Conservation (phyloP, 2,113 vertebrate genomes). For the Ia io region DNA sequence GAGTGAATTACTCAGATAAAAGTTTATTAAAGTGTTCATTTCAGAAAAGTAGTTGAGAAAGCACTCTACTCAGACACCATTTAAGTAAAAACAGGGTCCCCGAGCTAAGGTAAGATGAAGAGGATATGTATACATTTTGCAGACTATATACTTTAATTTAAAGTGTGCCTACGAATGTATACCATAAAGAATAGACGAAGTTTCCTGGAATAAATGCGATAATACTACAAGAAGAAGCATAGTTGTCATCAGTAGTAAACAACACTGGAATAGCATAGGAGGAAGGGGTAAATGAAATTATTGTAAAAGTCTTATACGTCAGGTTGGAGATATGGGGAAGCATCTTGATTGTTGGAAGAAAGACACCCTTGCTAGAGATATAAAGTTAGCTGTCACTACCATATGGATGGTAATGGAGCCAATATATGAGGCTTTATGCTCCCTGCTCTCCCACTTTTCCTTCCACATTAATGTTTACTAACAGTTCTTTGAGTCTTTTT, state of each 20-base stretch:
- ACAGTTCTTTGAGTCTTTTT: not conserved
- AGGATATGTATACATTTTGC: not conserved
- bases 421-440: not conserved
- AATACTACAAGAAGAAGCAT: not conserved
- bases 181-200: not conserved
- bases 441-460: not conserved
- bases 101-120: not conserved
- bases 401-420: not conserved
- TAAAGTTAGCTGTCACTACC: not conserved
- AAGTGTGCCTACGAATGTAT: not conserved
- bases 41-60: not conserved
- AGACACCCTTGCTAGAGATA: not conserved
- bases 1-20: not conserved
- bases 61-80: not conserved
- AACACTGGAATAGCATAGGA: not conserved
- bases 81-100: not conserved
- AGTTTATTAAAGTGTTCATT: not conserved
- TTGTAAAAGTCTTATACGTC: not conserved
- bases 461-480: not conserved
- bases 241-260: not conserved
- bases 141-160: not conserved
- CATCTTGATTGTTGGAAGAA: not conserved
- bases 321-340: not conserved
- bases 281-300: not conserved
- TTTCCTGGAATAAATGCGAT: not conserved